Evolutionary conservation across 2,113 vertebrate species (phyloP).

Genomic region (Helogale parvula): DNA sequence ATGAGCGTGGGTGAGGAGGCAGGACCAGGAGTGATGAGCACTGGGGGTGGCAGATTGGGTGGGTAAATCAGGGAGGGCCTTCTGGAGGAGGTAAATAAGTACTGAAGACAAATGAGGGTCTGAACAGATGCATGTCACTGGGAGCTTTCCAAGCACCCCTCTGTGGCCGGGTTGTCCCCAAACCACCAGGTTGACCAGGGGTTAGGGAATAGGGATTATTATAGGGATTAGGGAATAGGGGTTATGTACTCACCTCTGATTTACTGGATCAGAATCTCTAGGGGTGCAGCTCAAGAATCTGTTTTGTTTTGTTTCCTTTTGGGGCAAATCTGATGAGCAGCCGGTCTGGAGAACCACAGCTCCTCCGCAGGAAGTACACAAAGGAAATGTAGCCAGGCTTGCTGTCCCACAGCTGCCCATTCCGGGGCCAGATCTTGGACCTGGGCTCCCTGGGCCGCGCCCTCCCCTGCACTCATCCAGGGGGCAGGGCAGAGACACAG

Average conservation of each 20-base stretch:
- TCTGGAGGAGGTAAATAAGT: not conserved
- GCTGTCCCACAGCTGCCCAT: not conserved
- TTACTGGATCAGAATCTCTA: not conserved
- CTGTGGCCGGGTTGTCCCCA: not conserved
- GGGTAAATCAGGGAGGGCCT: not conserved
- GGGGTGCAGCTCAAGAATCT: not conserved
- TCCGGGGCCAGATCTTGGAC: not conserved
- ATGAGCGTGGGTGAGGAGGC: not conserved
- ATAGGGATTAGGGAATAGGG: not conserved
- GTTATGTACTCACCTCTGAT: not conserved
- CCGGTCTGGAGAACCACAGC: not conserved
- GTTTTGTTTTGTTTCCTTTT: not conserved
- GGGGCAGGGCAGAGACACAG: not conserved
- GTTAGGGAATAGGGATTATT: too few relatives aligned
- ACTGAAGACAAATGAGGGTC: not conserved
- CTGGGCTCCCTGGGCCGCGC: not conserved
- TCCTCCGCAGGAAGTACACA: rapidly evolving
- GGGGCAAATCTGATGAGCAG: not conserved
- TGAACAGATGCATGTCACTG: rapidly evolving
- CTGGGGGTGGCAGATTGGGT: not conserved
- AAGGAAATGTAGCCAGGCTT: not conserved
- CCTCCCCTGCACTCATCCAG: not conserved
- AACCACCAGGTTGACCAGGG: too few relatives aligned
- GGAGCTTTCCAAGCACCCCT: not conserved
- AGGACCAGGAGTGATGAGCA: not conserved